Evolutionary conservation across 2,113 vertebrate genomes (phyloP).

Genomic region (Ia io): DNA sequence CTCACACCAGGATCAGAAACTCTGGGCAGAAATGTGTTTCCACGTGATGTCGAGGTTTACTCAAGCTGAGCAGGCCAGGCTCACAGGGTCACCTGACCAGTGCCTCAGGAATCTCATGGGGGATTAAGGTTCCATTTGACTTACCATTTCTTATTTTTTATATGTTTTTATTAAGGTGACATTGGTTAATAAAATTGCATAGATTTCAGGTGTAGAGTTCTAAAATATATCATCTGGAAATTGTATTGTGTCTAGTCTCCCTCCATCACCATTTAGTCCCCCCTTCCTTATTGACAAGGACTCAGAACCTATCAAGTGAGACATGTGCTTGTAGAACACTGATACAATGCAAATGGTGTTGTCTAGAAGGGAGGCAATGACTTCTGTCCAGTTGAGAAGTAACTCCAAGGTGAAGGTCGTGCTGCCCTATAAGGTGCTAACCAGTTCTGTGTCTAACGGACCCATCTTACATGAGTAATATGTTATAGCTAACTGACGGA

Average conservation of each 20-base stretch:
- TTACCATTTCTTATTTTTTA: background rate
- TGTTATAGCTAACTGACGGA: accelerated
- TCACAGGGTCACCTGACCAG: accelerated
- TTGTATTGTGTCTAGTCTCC: background rate
- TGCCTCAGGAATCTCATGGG: accelerated
- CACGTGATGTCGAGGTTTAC: accelerated
- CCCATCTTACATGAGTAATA: accelerated
- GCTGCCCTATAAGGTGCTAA: accelerated
- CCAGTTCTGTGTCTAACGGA: accelerated
- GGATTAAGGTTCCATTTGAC: background rate
- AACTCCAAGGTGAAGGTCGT: accelerated
- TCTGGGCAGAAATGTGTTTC: accelerated
- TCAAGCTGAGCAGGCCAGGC: background rate
- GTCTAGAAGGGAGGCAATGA: accelerated
- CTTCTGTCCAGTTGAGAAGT: accelerated
- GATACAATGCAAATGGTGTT: too few species aligned
- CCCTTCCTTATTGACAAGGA: background rate
- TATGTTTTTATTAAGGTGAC: background rate
- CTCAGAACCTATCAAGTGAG: too few species aligned
- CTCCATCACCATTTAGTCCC: background rate
- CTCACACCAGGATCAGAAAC: accelerated
- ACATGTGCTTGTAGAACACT: accelerated
- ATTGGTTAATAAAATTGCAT: background rate
- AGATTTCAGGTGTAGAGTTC: background rate
- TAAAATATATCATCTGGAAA: background rate